phyloP scores from a whole-genome alignment of 2,797 vertebrate genomes.

The Enteromius afrohamiltoni region DNA sequence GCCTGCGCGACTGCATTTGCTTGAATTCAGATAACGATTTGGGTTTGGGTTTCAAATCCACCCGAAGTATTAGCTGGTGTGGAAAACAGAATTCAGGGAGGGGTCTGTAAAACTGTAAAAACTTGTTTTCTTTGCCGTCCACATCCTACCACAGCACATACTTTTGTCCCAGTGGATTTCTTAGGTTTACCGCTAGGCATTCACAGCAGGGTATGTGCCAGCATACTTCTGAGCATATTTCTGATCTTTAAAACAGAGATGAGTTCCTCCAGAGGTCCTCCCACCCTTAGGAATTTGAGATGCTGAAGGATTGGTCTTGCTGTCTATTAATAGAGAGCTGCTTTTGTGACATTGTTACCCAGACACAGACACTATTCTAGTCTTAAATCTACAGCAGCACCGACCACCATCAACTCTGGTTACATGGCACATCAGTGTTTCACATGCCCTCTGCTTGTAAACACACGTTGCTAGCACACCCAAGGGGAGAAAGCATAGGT shows the following conservation, averaged over 20 bases:
- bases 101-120: slow-evolving; percentile 61
- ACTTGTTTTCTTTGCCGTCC: slow-evolving; percentile 65
- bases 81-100: slow-evolving; percentile 56
- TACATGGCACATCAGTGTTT: slow-evolving; percentile 37
- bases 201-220: slow-evolving; percentile 67
- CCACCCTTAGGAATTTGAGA: slow-evolving; percentile 78
- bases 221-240: slow-evolving; percentile 70
- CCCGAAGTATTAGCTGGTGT: slow-evolving; percentile 63
- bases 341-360: slow-evolving; percentile 78
- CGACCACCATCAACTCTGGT: slow-evolving; percentile 28
- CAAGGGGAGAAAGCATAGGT: background rate
- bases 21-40: slow-evolving; percentile 42
- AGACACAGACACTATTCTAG: slow-evolving; percentile 69
- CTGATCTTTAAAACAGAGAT: slow-evolving; percentile 72
- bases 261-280: slow-evolving; percentile 49
- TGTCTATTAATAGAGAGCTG: slow-evolving; percentile 79
- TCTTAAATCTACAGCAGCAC: slow-evolving; percentile 50
- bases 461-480: background rate
- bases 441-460: slow-evolving; percentile 49
- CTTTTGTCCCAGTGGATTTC: slow-evolving; percentile 54
- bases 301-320: slow-evolving; percentile 72
- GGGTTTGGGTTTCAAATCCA: slow-evolving; percentile 55
- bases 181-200: slow-evolving; percentile 60
- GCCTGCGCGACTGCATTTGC: slow-evolving; percentile 36
- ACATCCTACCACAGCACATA: slow-evolving; percentile 71